Percentiles rank a stretch among this genome's conserved stretches.
phyloP scores from a whole-genome alignment of 2,888 invertebrate genomes.

The Hecatera dysodea region DNA sequence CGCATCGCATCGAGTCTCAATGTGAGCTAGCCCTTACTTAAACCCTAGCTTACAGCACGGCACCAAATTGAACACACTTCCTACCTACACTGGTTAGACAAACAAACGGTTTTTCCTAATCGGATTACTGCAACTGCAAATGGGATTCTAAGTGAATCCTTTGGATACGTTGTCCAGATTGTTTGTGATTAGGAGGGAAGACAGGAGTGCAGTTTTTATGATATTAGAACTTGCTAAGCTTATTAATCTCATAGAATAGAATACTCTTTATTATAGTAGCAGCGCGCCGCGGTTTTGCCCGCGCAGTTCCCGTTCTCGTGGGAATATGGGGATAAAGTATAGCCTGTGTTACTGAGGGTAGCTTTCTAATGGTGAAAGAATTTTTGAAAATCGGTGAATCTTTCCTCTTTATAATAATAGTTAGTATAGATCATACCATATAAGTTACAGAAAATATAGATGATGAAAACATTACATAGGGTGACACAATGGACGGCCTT shows the following conservation, averaged over 20 bases:
- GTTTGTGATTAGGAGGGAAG: slow-evolving; percentile 24
- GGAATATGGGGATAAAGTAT: too few relatives aligned
- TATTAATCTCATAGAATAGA: neutral
- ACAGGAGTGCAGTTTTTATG: neutral
- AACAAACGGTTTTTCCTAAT: slow-evolving; percentile 35
- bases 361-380: too few relatives aligned
- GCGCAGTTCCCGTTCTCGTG: too few relatives aligned
- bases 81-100: neutral
- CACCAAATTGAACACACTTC: slow-evolving; percentile 20
- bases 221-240: neutral
- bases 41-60: slow-evolving; percentile 18
- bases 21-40: neutral
- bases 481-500: too few relatives aligned
- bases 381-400: too few relatives aligned
- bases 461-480: too few relatives aligned
- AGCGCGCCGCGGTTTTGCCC: too few relatives aligned
- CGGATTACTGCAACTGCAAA: slow-evolving; percentile 33
- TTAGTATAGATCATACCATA: too few relatives aligned
- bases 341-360: too few relatives aligned
- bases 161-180: neutral
- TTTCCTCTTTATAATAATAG: too few relatives aligned
- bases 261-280: too few relatives aligned
- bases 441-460: too few relatives aligned
- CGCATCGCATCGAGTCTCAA: neutral
- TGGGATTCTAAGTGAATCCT: slow-evolving; percentile 19